Conservation (phyloP, 2,888 invertebrate species). For the Tipula confusa region DNA sequence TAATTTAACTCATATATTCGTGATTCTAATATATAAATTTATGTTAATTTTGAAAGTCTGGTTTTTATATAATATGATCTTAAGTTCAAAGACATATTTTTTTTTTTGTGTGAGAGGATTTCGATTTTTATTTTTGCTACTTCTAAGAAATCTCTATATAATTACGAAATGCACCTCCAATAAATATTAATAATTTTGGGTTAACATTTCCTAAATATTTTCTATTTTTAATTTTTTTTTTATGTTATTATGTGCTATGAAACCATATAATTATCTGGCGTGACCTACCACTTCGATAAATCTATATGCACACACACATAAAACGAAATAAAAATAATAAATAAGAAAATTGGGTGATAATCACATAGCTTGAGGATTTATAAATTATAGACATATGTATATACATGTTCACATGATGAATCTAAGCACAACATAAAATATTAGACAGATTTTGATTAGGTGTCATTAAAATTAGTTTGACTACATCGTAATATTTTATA, state of each 20-base stretch:
- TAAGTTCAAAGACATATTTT: neutral
- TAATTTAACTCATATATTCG: neutral
- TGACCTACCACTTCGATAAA: slow-evolving; percentile 29
- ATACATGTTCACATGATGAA: neutral
- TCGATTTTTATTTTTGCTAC: neutral
- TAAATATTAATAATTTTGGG: slow-evolving; percentile 20
- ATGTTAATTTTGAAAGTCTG: slow-evolving; percentile 12
- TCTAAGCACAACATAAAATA: neutral
- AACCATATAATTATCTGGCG: slow-evolving; percentile 26
- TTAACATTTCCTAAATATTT: neutral
- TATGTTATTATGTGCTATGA: neutral
- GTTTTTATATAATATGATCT: slow-evolving; percentile 14
- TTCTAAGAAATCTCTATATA: neutral
- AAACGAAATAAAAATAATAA: neutral
- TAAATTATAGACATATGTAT: neutral
- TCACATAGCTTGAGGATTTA: slow-evolving; percentile 8
- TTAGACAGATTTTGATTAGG: slow-evolving; percentile 25
- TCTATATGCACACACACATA: neutral
- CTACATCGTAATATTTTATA: neutral
- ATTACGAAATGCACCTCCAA: slow-evolving; percentile 6
- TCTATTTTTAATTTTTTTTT: neutral
- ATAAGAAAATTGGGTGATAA: slow-evolving; percentile 28
- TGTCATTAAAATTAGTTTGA: slow-evolving; percentile 9
- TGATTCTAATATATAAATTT: neutral
- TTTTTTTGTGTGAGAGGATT: neutral